Conservation (phyloP, 2,113 vertebrate species). For the Lontra canadensis region DNA sequence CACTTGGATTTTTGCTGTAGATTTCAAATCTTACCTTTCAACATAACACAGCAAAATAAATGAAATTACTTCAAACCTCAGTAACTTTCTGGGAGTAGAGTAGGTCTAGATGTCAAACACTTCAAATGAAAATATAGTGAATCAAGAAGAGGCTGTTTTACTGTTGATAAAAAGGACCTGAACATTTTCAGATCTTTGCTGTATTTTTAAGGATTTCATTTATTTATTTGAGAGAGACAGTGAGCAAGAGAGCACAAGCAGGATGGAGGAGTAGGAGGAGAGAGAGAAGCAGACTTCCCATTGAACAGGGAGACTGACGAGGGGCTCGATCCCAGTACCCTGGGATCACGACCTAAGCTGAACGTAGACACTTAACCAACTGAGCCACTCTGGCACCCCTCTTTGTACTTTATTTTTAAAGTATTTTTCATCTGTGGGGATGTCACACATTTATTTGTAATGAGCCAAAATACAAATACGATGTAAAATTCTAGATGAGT, state of each 20-base stretch:
- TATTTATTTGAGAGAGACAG: neutral
- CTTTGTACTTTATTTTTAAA: slow-evolving; percentile 61
- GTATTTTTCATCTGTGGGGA: slow-evolving; percentile 52
- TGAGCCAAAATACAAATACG: slow-evolving; percentile 36
- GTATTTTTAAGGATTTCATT: neutral
- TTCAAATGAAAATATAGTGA: neutral
- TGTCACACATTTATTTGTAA: slow-evolving; percentile 53
- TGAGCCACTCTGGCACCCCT: neutral
- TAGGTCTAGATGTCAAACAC: neutral
- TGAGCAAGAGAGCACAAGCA: neutral
- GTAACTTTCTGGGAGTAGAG: neutral
- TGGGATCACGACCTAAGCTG: neutral
- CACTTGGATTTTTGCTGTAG: neutral
- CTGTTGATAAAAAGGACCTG: slow-evolving; percentile 59
- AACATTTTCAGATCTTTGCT: slow-evolving; percentile 79
- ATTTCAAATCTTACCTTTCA: slow-evolving; percentile 25
- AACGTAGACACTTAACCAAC: neutral
- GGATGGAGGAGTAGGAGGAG: neutral
- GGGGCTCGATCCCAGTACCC: neutral
- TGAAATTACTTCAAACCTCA: slow-evolving; percentile 38
- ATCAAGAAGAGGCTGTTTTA: neutral
- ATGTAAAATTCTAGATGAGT: slow-evolving; percentile 17
- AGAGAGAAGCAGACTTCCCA: neutral
- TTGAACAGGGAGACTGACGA: neutral
- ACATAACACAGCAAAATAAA: neutral